phyloP scores from a whole-genome alignment of 2,888 invertebrate genomes.

The Amphipyra tragopoginis region DNA sequence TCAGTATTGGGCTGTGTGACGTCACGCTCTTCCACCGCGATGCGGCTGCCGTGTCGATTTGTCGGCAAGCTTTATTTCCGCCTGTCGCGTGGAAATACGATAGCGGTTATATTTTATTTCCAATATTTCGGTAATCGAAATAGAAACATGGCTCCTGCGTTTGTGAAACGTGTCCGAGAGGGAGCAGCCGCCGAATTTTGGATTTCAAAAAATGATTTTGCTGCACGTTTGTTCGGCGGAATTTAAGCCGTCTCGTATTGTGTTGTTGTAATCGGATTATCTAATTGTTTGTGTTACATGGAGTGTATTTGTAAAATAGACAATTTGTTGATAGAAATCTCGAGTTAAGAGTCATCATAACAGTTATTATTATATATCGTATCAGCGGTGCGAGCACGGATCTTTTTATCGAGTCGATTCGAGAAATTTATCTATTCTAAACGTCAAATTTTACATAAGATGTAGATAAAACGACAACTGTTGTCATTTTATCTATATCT shows the following conservation, averaged over 20 bases:
- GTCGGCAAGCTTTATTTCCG: constrained; percentile 87
- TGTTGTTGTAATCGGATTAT: neutral
- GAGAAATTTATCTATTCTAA: too few species aligned
- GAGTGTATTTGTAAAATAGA: too few species aligned
- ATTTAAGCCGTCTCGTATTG: constrained; percentile 3
- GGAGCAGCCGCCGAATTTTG: constrained; percentile 45
- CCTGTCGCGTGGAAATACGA: constrained; percentile 84
- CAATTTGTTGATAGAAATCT: too few species aligned
- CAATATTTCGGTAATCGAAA: constrained; percentile 82
- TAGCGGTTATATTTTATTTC: constrained; percentile 83
- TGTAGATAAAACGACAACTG: too few species aligned
- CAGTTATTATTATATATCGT: too few species aligned
- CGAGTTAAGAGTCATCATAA: too few species aligned
- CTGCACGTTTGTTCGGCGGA: constrained; percentile 19
- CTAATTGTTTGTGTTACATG: constrained; percentile 1
- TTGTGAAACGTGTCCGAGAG: constrained; percentile 66
- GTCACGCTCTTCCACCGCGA: constrained; percentile 39
- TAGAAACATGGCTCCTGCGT: constrained; percentile 73
- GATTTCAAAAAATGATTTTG: constrained; percentile 42
- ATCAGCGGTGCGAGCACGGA: too few species aligned
- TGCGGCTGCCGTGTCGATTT: constrained; percentile 59
- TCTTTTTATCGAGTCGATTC: too few species aligned
- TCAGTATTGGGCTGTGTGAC: constrained; percentile 26
- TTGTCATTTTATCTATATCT: too few species aligned
- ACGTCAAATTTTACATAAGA: too few species aligned